Base-by-base conservation (phyloP, 2,113 vertebrate genomes). In the Pedionomus torquatus region DNA sequence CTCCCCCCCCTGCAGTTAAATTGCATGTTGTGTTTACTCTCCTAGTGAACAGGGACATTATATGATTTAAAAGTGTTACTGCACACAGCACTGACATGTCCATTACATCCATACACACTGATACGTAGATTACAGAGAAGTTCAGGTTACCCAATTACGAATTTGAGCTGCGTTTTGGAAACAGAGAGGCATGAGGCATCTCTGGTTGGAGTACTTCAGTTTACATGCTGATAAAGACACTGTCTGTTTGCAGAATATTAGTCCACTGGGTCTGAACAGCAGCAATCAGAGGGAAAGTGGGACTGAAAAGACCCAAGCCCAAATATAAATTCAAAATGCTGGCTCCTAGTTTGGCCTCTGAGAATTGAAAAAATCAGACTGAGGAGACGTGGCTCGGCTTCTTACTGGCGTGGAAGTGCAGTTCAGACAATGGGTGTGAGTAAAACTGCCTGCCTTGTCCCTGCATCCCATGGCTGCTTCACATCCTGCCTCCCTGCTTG, bases 151-250 rank as follows among this genome's bases (percentile, higher is more conserved):
- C 48, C 41, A 80, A 16, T 83, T 77, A 80, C 85, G 79, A 88
- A 91, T 85, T 49, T 61, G 90, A 96, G 51, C 87, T 83, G 71
- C n/a, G 33, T 77, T 95, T 94, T 75, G 51, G 90, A 93, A 91
- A 63, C 0, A 0, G 10, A 94, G 71, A 80, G 80, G 82, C 7
- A 5, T 44, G n/a, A 89, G n/a, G 24, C 52, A 76, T 54, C 51
- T 85, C 57, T 65, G 51, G 33, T 68, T 63, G 52, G 63, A 83
- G 21, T 20, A 66, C 21, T 93, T 88, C 46, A 26, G 41, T 21
- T 66, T 58, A 48, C 13, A 23, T 0, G 1, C 41, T 35, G 78
- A 64, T 44, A 76, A 86, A 85, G 75, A 13, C 41, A 51, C 14
- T 1, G 5, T 31, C 49, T 54, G 33, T 43, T 64, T 72, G 70